Evolutionary conservation across 2,888 invertebrate species (phyloP).

Genomic region (Laspeyria flexula): DNA sequence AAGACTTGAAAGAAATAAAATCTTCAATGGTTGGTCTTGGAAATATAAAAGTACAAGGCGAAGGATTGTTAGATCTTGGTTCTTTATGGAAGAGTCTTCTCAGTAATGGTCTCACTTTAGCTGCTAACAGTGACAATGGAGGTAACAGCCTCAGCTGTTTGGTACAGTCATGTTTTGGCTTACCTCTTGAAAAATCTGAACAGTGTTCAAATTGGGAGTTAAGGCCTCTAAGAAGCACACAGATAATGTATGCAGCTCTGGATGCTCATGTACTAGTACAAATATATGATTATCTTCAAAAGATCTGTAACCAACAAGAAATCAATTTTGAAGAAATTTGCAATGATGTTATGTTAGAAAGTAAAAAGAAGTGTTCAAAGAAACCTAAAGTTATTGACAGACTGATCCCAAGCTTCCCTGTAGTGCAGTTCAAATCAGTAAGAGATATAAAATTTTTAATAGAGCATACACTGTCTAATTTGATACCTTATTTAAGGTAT

Average conservation of each 20-base stretch:
- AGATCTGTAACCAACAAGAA: constrained; percentile 69
- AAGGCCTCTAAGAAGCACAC: constrained; percentile 91
- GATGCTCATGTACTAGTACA: constrained; percentile 95
- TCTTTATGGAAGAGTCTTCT: constrained; percentile 74
- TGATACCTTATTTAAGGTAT: constrained; percentile 71
- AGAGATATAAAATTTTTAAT: constrained; percentile 67
- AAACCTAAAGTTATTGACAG: constrained; percentile 65
- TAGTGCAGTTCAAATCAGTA: constrained; percentile 50
- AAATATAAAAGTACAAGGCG: constrained; percentile 77
- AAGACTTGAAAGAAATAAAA: constrained; percentile 80
- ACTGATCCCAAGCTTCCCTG: constrained; percentile 45
- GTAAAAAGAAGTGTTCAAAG: constrained; percentile 78
- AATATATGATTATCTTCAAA: constrained; percentile 89
- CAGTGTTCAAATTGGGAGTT: constrained; percentile 97
- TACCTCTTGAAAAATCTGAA: constrained; percentile 93
- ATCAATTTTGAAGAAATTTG: constrained; percentile 88
- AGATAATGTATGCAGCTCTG: constrained; percentile 93
- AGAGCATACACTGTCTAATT: constrained; percentile 61
- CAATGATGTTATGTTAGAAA: constrained; percentile 85
- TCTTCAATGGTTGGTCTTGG: constrained; percentile 69
- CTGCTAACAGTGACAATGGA: constrained; percentile 72
- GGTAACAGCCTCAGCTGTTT: constrained; percentile 91
- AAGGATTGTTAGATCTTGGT: constrained; percentile 77
- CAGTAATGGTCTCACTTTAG: constrained; percentile 65
- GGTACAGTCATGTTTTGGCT: constrained; percentile 91